Evolutionary conservation across 2,888 invertebrate genomes (phyloP).

Genomic region (Leucophenga maculata): DNA sequence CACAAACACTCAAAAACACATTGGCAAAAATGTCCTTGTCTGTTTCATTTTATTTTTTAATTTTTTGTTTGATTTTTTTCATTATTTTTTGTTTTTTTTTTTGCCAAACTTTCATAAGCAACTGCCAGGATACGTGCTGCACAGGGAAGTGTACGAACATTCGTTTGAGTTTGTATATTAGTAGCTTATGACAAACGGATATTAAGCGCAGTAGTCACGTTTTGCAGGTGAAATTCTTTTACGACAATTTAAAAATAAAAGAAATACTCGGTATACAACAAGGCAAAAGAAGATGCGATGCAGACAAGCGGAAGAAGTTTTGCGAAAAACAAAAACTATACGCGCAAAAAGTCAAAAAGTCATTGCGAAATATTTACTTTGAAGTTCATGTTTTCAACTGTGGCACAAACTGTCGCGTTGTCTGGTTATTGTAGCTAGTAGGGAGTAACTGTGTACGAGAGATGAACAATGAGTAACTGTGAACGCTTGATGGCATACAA

Average conservation of each 20-base stretch:
- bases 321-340: constrained; percentile 9
- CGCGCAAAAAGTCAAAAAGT: constrained; percentile 23
- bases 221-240: constrained; percentile 69
- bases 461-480: too few relatives aligned
- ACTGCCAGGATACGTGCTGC: constrained; percentile 8
- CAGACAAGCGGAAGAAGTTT: constrained; percentile 29
- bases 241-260: constrained; percentile 58
- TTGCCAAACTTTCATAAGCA: constrained; percentile 2
- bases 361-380: constrained; percentile 35
- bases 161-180: constrained; percentile 37
- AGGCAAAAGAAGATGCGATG: neutral
- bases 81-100: neutral
- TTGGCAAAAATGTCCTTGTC: neutral
- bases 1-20: too few relatives aligned
- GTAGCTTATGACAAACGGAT: constrained; percentile 57
- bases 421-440: too few relatives aligned
- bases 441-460: neutral
- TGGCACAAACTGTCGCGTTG: constrained; percentile 14
- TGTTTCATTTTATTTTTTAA: constrained; percentile 14
- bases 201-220: constrained; percentile 68
- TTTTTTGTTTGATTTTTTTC: constrained; percentile 11
- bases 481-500: too few relatives aligned
- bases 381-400: constrained; percentile 10
- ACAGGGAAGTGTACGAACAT: constrained; percentile 24
- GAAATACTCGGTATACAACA: constrained; percentile 7